Base-by-base conservation (phyloP, 2,888 invertebrate species). In the Nebria salina region DNA sequence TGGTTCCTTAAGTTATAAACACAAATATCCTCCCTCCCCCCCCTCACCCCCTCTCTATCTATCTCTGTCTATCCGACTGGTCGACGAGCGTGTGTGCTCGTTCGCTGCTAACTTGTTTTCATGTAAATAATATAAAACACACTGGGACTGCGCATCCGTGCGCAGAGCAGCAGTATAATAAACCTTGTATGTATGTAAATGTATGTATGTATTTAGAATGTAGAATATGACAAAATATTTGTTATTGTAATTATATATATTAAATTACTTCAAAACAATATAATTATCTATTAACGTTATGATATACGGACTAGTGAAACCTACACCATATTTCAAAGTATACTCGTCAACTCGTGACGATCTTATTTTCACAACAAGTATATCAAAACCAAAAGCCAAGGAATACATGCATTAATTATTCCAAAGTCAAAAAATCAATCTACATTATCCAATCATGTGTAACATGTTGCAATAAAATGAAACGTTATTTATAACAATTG, bases 381-480 rank as follows among this genome's bases (percentile, higher is more conserved):
- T 87, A 87, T 86, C 86, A 86, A 84, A 70, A 76, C 70, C 74
- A 77, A 82, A 77, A 83, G 43, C 82, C 75, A 74, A 65, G 77
- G 74, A 77, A 82, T 76, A 72, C 76, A 41, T 72, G 76, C 78
- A 65, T 72, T 76, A 77, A 81, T 81, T 74, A 54, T 77, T 76
- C 82, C 75, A 81, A 81, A 75, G 82, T 83, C 77, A 77, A 82
- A 66, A 54, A 76, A 77, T 77, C 75, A 77, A 65, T 77, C 77
- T 77, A 75, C 77, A 77, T 85, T 84, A 82, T 85, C 83, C 85
- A 84, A 85, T 87, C 87, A 88, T 89, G 88, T 89, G 89, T 88
- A 87, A 87, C 78, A 86, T 86, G 87, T 87, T 89, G 89, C 89
- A 89, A 89, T 89, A 89, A 89, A 88, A 86, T 87, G 87, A 88